Conservation (phyloP, 2,113 vertebrate species). For the Nansenia antarctica region DNA sequence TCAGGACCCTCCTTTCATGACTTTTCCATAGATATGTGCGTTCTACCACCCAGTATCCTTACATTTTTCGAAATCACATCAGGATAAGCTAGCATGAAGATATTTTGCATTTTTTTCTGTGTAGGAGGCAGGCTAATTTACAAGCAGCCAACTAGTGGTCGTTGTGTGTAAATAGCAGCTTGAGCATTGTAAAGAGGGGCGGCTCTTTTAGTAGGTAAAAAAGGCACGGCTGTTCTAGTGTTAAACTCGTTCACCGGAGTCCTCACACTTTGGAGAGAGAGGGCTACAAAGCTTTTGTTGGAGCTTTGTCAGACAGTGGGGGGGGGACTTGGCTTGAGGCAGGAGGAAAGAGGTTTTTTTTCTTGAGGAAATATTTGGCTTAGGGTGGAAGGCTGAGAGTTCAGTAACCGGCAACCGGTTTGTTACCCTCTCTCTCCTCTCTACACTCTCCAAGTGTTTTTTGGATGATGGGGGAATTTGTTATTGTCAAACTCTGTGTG, state of each 20-base stretch:
- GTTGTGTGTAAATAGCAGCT: no score
- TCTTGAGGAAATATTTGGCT: slow-evolving; percentile 48
- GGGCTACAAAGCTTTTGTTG: slow-evolving; percentile 11
- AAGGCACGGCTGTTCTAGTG: no score
- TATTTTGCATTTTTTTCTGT: no score
- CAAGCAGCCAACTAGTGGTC: no score
- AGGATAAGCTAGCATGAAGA: no score
- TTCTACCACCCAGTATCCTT: no score
- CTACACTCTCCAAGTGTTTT: slow-evolving; percentile 23
- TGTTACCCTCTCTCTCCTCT: slow-evolving; percentile 11
- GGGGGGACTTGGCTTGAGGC: slow-evolving; percentile 27
- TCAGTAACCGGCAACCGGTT: slow-evolving; percentile 14
- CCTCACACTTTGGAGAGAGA: background rate
- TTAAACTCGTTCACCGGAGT: slow-evolving; percentile 29
- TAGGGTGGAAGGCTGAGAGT: slow-evolving; percentile 27
- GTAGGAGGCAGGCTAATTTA: no score
- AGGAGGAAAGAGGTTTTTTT: slow-evolving; percentile 28
- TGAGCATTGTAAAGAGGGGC: no score
- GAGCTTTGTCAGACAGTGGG: slow-evolving; percentile 27
- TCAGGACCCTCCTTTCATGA: no score
- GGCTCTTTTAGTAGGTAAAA: no score
- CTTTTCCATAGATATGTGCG: no score
- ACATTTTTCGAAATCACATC: no score
- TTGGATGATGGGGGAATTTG: slow-evolving; percentile 14
- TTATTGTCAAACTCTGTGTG: slow-evolving; percentile 30